Percentiles rank a stretch among this genome's conserved stretches.
Conservation (phyloP, 2,113 vertebrate species). For the Muscicapa adusta region DNA sequence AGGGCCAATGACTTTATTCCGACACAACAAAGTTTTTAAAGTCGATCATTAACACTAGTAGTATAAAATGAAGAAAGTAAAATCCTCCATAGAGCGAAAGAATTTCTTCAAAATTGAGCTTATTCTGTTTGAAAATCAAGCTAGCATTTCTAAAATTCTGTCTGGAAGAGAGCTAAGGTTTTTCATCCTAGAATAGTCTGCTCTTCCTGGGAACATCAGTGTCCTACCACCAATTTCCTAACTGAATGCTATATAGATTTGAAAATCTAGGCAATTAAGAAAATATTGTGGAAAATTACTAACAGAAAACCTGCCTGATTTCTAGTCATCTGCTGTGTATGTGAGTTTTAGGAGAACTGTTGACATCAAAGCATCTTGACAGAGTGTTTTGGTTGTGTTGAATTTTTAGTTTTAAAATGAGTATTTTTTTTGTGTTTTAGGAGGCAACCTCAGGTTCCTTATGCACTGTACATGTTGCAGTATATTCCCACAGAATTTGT, state of each 20-base stretch:
- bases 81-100: background rate
- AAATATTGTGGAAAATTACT: background rate
- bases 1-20: slow-evolving; percentile 8
- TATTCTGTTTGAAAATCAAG: background rate
- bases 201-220: background rate
- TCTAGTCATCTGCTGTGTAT: background rate
- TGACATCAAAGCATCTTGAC: background rate
- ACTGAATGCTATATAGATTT: background rate
- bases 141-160: background rate
- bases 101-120: background rate
- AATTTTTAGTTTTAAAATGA: background rate
- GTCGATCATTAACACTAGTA: background rate
- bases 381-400: background rate
- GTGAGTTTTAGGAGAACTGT: background rate
- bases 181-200: background rate
- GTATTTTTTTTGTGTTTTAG: slow-evolving; percentile 9
- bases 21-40: background rate
- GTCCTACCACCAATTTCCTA: background rate
- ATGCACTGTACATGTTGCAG: background rate
- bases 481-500: background rate
- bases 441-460: background rate
- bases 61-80: slow-evolving; percentile 9
- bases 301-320: background rate
- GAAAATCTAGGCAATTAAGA: background rate
- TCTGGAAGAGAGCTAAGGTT: background rate